A percentile compares a stretch with the other conserved stretches of the same genome.
Conservation (phyloP, 2,888 invertebrate genomes). For the Drosophila demipolita region DNA sequence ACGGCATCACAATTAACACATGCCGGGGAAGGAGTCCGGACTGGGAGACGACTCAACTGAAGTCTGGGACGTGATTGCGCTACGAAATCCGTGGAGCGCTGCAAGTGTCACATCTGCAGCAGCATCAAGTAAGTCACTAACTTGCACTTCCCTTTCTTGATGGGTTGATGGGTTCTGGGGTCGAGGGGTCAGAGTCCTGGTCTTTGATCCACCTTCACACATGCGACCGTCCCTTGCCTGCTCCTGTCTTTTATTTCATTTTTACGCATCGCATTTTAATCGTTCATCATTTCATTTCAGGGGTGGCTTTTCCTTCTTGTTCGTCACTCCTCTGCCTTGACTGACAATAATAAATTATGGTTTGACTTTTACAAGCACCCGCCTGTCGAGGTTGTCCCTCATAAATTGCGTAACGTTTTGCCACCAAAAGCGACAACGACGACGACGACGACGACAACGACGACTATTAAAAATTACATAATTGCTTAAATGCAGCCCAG, state of each 20-base stretch:
- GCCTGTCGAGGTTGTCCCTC: constrained; percentile 8
- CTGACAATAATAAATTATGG: constrained; percentile 76
- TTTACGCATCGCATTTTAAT: constrained; percentile 52
- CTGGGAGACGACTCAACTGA: constrained; percentile 4
- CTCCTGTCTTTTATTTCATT: constrained; percentile 53
- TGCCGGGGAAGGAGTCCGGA: constrained; percentile 37
- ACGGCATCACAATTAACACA: constrained; percentile 73
- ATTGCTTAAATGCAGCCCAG: constrained; percentile 73
- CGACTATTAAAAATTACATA: constrained; percentile 76
- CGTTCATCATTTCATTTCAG: constrained; percentile 55
- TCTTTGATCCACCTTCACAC: constrained; percentile 30
- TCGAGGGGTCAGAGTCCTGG: constrained; percentile 12
- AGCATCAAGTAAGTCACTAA: constrained; percentile 52
- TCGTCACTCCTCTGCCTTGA: constrained; percentile 36
- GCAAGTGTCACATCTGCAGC: constrained; percentile 61
- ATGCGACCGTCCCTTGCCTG: constrained; percentile 34
- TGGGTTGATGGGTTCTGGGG: constrained; percentile 6
- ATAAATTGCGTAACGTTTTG: constrained; percentile 65
- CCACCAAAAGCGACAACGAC: not conserved
- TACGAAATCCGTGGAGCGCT: constrained; percentile 60
- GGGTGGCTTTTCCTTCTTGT: constrained; percentile 38
- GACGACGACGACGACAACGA: constrained; percentile 12
- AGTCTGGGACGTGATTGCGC: constrained; percentile 56
- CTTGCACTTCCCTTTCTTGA: constrained; percentile 35
- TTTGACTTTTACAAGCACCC: constrained; percentile 66